Evolutionary conservation across 2,888 invertebrate species (phyloP).

Genomic region (Micoletzkya japonica): DNA sequence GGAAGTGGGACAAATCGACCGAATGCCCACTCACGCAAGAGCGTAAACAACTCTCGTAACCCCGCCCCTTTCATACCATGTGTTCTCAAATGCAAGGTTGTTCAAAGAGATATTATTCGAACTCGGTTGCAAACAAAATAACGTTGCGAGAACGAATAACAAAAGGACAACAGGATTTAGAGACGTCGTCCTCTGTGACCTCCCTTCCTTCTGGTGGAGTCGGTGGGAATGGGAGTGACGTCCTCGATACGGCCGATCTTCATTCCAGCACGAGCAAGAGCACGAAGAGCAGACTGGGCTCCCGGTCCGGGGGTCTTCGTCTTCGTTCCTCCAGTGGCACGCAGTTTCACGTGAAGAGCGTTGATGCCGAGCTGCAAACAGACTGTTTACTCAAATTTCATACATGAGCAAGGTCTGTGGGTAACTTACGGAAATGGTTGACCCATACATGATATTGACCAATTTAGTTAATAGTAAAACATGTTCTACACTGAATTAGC

Average conservation of each 20-base stretch:
- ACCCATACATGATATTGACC: too few species aligned
- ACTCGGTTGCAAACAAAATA: constrained; percentile 7
- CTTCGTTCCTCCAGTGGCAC: constrained; percentile 86
- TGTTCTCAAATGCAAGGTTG: not conserved
- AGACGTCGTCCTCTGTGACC: constrained; percentile 98
- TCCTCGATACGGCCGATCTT: constrained; percentile 97
- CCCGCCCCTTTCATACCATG: not conserved
- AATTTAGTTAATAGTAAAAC: too few species aligned
- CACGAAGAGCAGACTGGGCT: constrained; percentile 91
- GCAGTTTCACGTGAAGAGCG: constrained; percentile 93
- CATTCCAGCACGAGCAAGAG: constrained; percentile 97
- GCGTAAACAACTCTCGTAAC: not conserved
- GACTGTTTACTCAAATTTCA: not conserved
- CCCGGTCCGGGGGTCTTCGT: constrained; percentile 77
- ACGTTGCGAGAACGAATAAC: constrained; percentile 11
- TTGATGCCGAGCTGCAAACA: constrained; percentile 77
- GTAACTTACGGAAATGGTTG: too few species aligned
- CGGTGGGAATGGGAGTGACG: constrained; percentile 98
- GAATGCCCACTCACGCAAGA: too few species aligned
- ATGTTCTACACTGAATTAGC: too few species aligned
- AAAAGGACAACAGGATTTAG: constrained; percentile 69
- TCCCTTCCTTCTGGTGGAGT: constrained; percentile 98
- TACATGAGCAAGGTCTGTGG: not conserved
- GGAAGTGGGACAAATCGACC: too few species aligned
- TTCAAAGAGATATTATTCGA: constrained; percentile 13